Base-by-base conservation (phyloP, 1,140 invertebrate genomes). In the Scylla paramamosain region DNA sequence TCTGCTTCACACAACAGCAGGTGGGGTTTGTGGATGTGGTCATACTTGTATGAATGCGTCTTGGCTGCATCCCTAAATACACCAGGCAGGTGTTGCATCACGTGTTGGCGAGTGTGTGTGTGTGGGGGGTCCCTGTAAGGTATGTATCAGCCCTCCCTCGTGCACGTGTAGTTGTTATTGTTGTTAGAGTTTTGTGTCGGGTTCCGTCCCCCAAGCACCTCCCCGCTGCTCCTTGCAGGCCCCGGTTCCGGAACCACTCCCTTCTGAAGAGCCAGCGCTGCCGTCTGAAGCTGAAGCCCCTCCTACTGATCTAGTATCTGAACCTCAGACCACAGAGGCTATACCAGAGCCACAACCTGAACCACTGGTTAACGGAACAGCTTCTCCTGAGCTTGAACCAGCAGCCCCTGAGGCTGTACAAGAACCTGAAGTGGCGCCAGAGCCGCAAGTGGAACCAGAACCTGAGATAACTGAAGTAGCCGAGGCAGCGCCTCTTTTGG, bases 211-310 rank as follows among this genome's bases (percentile, higher is more conserved):
- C 82, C 92, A 48, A 82, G 10, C 92, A 95, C 77, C 89, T 28
- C 29, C 86, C 84, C 82, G 46, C 48, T 82, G 91, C 48, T 95
- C 86, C 90, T 93, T 93, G 32, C 95, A 91, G 88, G 92, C 93
- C 77, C 87, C 93, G 48, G 45, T 29, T 28, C 32, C 77, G 48
- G 82, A 67, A 25, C 29, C 82, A 6, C 32, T 39, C 32, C 29
- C 31, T 28, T 48, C 77, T 25, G 67, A 77, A 77, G n/a, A 25
- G 67, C 20, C 67, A n/a, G 4, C n/a, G 93, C 82, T 39, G 25
- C 32, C 39, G 16, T n/a, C 67, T 25, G 31, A 77, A n/a, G 25
- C 1, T 59, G 86, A 88, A 59, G 32, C 46, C 10, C 25, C 29
- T 28, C 6, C 39, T 52, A 7, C n/a, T 48, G 59, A 45, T 46